Percentiles rank a stretch among this genome's conserved stretches.
Evolutionary conservation across 2,113 vertebrate genomes (phyloP).

Genomic region (Larimichthys crocea): DNA sequence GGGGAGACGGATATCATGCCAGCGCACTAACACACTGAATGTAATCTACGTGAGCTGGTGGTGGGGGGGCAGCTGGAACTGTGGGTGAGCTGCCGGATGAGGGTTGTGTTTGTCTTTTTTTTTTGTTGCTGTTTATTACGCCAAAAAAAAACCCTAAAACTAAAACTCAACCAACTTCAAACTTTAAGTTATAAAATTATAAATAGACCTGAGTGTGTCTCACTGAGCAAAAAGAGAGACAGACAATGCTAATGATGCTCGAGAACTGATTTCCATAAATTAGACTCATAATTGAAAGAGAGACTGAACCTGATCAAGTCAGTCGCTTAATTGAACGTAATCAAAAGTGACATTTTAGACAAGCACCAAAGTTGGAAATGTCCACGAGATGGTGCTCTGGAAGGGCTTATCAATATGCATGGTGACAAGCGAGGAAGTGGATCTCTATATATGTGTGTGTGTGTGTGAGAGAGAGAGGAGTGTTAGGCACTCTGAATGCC

Average conservation of each 20-base stretch:
- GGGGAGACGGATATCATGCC: slow-evolving; percentile 50
- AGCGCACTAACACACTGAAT: slow-evolving; percentile 28
- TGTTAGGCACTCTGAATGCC: slow-evolving; percentile 61
- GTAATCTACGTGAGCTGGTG: slow-evolving; percentile 31
- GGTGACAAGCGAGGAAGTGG: slow-evolving; percentile 38
- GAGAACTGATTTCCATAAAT: slow-evolving; percentile 17
- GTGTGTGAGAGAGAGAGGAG: slow-evolving; percentile 3
- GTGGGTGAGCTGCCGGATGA: not conserved
- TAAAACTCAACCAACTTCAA: slow-evolving; percentile 22
- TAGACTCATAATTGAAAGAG: slow-evolving; percentile 4
- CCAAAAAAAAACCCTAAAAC: not conserved
- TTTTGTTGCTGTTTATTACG: slow-evolving; percentile 21
- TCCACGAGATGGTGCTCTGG: slow-evolving; percentile 75
- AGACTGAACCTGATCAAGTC: slow-evolving; percentile 17
- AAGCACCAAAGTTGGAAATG: slow-evolving; percentile 22
- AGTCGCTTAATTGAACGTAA: slow-evolving; percentile 31
- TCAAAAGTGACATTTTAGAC: slow-evolving; percentile 43
- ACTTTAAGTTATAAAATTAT: not conserved
- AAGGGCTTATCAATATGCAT: slow-evolving; percentile 63
- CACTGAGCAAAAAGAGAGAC: not conserved
- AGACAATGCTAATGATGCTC: slow-evolving; percentile 11
- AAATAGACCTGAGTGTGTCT: not conserved
- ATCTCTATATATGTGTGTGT: slow-evolving; percentile 25
- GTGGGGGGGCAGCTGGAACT: slow-evolving; percentile 14
- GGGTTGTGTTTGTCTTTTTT: slow-evolving; percentile 26